Evolutionary conservation across 2,888 invertebrate species (phyloP), one percentile per base, ranked within the genome.

Genomic region (Lypha dubia): DNA sequence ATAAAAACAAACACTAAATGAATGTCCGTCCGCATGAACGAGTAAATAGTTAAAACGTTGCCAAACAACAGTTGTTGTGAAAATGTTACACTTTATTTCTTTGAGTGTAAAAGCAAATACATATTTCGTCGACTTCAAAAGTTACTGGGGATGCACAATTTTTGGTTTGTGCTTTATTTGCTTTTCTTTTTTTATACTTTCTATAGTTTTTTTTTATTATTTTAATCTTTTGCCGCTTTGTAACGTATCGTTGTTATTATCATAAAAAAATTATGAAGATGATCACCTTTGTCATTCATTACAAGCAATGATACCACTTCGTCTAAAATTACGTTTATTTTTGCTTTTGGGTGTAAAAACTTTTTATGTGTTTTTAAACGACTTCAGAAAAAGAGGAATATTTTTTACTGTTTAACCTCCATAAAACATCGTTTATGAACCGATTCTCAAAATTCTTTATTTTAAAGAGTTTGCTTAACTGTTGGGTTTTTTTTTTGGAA

Each of bases 161-260:
- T 49, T 49, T 20, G 9, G 49, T 49, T 44, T 44, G 44, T 44
- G 4, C n/a, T 44, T 44, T 44, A 5, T 44, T 44, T 44, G 15
- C n/a, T 56, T 51, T 22, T 22, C 20, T 56, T n/a, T n/a, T n/a
- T n/a, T n/a, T n/a, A n/a, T 13, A 58, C 32, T 35, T 58, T 58
- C 32, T n/a, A 32, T 35, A 13, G 53, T 53, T 8, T n/a, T 28
- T n/a, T 56, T 56, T 9, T n/a, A 8, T 35, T 35, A 15, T 58
- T 35, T 58, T 24, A 4, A 53, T 53, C 24, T 53, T 28, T 53
- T 35, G 20, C 20, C 35, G 35, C 32, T 35, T 17, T 60, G 20
- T 35, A 35, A 24, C 24, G 28, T 53, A 24, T 53, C 53, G 28
- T 53, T 28, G 28, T 53, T 53, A 5, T 53, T 53, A 28, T 53